Base-by-base conservation (phyloP, 2,113 vertebrate genomes). In the Anthoscopus minutus region DNA sequence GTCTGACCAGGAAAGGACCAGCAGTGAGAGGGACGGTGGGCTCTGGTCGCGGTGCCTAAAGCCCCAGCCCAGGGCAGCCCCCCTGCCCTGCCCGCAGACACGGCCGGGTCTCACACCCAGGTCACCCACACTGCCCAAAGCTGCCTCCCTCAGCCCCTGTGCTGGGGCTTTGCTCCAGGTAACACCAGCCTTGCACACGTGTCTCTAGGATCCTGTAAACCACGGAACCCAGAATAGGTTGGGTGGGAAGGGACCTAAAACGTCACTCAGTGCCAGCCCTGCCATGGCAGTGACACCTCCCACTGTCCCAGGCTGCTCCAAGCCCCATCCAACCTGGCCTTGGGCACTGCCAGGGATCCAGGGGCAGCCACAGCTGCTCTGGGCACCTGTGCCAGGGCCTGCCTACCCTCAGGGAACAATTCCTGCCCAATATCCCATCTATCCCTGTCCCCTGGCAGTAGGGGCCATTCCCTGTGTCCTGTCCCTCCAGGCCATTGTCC, bases 391-490 rank as follows among this genome's bases (percentile, higher is more conserved):
- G 30, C 70, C 60, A 74, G 35, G 30, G 35, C 24, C 70, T 40
- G 1, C 0, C 0, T 20, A 16, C 6, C 24, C 25, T 21, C 13
- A 74, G 30, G 9, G 12, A 56, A 2, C 0, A 74, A 74, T 48
- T 66, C 16, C 42, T 9, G 8, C 42, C 44, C 11, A 76, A 7
- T 25, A 21, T 35, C 20, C 31, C 60, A 24, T 5, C n/a, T 2
- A 47, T 0, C 50, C 20, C 42, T 57, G 20, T 8, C 5, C 35
- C 4, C 35, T 66, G 35, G 25, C 61, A 57, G 7, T 50, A 16
- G 23, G 13, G 58, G 35, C 51, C 44, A 42, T 31, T 66, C 20
- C 16, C 16, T 4, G 4, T 11, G 24, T 42, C 33, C 47, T 62
- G 38, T 45, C 57, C 7, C 8, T 71, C 37, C 47, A 83, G 4